Conservation (phyloP, 2,797 vertebrate genomes). For the Sebastes hubbsi region DNA sequence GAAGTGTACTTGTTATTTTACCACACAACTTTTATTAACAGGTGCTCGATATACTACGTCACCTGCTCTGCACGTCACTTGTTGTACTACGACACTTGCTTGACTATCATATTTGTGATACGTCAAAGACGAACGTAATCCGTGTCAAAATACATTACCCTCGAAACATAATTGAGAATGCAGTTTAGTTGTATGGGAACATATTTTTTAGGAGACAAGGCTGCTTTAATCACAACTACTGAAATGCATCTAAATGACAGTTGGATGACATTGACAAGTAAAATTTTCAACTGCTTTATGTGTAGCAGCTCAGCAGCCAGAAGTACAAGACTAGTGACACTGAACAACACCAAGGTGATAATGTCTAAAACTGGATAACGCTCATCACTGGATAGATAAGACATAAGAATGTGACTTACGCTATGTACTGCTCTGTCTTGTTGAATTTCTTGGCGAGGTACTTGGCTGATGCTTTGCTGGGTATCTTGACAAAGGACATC, state of each 20-base stretch:
- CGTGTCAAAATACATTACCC: too few relatives aligned
- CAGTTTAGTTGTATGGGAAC: too few relatives aligned
- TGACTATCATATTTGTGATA: too few relatives aligned
- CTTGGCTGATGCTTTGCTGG: slow-evolving; percentile 96
- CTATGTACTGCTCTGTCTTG: slow-evolving; percentile 96
- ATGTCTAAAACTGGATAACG: neutral
- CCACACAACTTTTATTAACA: too few relatives aligned
- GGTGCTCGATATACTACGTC: too few relatives aligned
- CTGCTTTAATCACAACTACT: neutral
- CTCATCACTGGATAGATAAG: neutral
- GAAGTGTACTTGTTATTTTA: too few relatives aligned
- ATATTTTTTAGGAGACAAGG: too few relatives aligned
- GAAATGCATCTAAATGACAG: neutral
- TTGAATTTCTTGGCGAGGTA: slow-evolving; percentile 98
- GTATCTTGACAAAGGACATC: slow-evolving; percentile 97
- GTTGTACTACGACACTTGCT: too few relatives aligned
- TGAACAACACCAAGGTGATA: neutral
- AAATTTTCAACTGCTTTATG: neutral
- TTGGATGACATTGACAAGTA: neutral
- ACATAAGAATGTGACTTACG: slow-evolving; percentile 77
- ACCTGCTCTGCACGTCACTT: too few relatives aligned
- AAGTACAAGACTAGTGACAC: neutral
- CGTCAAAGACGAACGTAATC: too few relatives aligned
- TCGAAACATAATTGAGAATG: too few relatives aligned
- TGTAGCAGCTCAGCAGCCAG: neutral